phyloP scores from a whole-genome alignment of 23 tunicate genomes.

The Oikopleura dioica region DNA sequence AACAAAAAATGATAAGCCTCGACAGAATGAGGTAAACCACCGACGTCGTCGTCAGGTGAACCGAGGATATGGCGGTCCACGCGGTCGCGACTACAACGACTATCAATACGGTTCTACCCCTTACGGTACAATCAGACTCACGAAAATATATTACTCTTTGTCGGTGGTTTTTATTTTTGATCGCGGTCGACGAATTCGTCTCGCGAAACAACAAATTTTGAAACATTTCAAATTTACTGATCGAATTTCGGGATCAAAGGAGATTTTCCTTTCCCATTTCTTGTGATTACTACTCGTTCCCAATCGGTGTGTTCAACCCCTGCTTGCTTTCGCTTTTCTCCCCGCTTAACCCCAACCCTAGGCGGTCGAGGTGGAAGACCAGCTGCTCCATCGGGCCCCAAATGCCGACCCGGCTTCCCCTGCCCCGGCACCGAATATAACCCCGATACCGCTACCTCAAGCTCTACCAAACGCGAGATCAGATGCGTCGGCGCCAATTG shows the following conservation, averaged over 20 bases:
- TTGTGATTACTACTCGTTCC: too few species aligned
- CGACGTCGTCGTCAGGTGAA: slow-evolving; percentile 1
- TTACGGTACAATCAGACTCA: too few species aligned
- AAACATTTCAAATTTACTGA: too few species aligned
- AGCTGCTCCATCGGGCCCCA: not conserved
- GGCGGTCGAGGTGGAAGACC: not conserved
- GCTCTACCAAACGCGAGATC: not conserved
- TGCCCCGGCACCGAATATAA: not conserved
- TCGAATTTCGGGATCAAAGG: too few species aligned
- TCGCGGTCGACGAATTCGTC: too few species aligned
- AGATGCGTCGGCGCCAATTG: not conserved
- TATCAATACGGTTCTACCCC: too few species aligned
- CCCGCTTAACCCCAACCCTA: not conserved
- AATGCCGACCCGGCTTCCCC: slow-evolving; percentile 6
- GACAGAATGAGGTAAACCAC: not conserved
- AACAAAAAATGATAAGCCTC: too few species aligned
- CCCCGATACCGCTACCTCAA: not conserved
- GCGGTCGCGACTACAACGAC: not conserved
- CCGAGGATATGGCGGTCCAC: not conserved
- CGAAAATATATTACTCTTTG: too few species aligned
- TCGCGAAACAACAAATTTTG: too few species aligned
- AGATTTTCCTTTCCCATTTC: too few species aligned
- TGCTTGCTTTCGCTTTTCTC: not conserved
- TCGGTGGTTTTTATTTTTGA: too few species aligned
- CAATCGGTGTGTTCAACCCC: not conserved